Evolutionary conservation across 2,888 invertebrate species (phyloP).

Genomic region (Eupithecia inturbata): DNA sequence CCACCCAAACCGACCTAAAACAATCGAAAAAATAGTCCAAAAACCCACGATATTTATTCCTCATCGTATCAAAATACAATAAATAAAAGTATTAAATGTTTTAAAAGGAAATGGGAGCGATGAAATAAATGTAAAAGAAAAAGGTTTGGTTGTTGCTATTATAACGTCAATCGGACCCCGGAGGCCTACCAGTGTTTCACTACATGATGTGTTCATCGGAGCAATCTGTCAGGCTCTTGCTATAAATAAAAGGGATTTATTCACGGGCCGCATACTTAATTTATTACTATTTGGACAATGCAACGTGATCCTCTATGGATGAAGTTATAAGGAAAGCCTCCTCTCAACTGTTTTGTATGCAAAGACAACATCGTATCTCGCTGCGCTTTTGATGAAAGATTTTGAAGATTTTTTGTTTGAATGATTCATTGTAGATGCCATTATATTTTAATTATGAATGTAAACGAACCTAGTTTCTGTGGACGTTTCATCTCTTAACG

Average conservation of each 20-base stretch:
- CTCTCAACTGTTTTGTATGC: neutral
- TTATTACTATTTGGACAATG: constrained; percentile 75
- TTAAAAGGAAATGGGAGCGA: constrained; percentile 44
- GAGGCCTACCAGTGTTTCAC: constrained; percentile 63
- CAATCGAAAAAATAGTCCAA: constrained; percentile 41
- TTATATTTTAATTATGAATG: no score
- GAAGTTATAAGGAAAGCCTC: constrained; percentile 14
- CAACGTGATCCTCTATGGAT: constrained; percentile 33
- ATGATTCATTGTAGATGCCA: no score
- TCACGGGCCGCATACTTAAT: constrained; percentile 65
- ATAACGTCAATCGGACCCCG: constrained; percentile 78
- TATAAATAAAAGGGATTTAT: constrained; percentile 78
- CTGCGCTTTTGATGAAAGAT: neutral
- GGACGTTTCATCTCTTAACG: no score
- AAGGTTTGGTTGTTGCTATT: constrained; percentile 60
- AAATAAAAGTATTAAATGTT: constrained; percentile 29
- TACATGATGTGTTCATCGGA: constrained; percentile 80
- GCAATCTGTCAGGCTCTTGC: constrained; percentile 74
- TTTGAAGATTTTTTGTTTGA: neutral
- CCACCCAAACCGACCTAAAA: constrained; percentile 54
- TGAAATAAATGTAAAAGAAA: constrained; percentile 49
- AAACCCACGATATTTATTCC: constrained; percentile 26
- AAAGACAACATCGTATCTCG: neutral
- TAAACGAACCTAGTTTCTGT: no score
- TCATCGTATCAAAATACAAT: constrained; percentile 23